A percentile compares a stretch with the other conserved stretches of the same genome.
phyloP scores from a whole-genome alignment of 2,797 vertebrate species.

The Limosa lapponica region DNA sequence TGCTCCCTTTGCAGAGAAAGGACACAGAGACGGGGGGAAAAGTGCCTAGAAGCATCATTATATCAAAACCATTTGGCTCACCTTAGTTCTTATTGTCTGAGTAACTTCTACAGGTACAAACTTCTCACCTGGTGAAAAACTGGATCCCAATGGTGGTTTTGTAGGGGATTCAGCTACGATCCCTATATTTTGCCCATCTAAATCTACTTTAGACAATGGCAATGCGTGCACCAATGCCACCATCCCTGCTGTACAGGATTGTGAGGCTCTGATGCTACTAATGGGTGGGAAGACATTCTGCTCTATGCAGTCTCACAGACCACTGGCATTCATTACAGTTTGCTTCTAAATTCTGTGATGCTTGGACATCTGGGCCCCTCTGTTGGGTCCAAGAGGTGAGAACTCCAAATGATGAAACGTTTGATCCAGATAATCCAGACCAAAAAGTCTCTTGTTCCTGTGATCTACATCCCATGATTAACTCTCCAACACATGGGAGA shows the following conservation, averaged over 20 bases:
- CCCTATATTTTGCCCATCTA: background rate
- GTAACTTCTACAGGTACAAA: background rate
- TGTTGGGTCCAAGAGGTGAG: background rate
- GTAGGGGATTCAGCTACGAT: background rate
- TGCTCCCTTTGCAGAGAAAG: background rate
- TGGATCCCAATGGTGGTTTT: background rate
- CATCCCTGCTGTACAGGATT: background rate
- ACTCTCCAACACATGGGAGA: background rate
- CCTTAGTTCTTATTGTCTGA: background rate
- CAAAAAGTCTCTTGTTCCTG: background rate
- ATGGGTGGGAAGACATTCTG: background rate
- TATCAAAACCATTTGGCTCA: background rate
- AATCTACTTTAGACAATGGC: background rate
- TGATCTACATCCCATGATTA: background rate
- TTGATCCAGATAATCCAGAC: background rate
- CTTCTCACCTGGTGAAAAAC: background rate
- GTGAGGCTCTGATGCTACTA: background rate
- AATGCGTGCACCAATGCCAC: background rate
- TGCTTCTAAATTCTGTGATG: background rate
- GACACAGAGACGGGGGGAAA: background rate
- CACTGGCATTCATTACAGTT: background rate
- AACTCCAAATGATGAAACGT: background rate
- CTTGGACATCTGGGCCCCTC: background rate
- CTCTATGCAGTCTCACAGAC: background rate
- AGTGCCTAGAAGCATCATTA: background rate